Evolutionary conservation across 2,888 invertebrate species (phyloP).

Genomic region (Ennomos fuscantarius): DNA sequence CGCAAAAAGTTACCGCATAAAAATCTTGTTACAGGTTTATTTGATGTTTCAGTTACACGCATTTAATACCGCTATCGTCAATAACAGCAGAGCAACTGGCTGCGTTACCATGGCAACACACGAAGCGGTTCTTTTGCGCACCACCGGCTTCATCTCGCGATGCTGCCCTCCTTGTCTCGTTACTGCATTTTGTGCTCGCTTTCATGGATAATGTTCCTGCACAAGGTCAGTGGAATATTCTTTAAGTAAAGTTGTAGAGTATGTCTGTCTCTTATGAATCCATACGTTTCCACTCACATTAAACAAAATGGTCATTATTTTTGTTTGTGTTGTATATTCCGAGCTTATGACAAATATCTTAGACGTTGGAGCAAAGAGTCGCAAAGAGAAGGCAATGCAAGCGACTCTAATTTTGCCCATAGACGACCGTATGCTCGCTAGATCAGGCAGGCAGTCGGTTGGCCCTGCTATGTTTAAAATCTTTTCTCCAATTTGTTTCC

Average conservation of each 20-base stretch:
- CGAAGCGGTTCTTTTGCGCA: conserved; percentile 86
- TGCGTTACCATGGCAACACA: conserved; percentile 86
- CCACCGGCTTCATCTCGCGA: conserved; percentile 88
- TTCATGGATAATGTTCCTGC: conserved; percentile 69
- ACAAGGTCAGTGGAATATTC: conserved; percentile 49
- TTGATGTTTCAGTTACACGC: conserved; percentile 65
- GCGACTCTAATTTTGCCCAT: no score
- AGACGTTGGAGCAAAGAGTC: no score
- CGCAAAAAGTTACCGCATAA: no score
- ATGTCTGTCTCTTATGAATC: background rate
- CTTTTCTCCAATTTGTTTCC: conserved; percentile 16
- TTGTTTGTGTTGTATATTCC: no score
- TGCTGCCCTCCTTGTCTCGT: conserved; percentile 82
- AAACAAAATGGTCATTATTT: no score
- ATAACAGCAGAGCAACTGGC: conserved; percentile 60
- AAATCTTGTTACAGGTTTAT: no score
- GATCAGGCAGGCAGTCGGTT: no score
- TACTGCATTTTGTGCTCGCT: conserved; percentile 65
- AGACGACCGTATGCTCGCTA: no score
- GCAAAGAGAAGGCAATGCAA: no score
- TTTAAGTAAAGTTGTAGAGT: background rate
- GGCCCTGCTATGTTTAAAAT: no score
- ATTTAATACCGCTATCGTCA: conserved; percentile 63
- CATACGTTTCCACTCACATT: background rate
- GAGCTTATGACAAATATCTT: no score